Evolutionary conservation across 2,113 vertebrate genomes (phyloP).

Genomic region (Heterotilapia buettikoferi): DNA sequence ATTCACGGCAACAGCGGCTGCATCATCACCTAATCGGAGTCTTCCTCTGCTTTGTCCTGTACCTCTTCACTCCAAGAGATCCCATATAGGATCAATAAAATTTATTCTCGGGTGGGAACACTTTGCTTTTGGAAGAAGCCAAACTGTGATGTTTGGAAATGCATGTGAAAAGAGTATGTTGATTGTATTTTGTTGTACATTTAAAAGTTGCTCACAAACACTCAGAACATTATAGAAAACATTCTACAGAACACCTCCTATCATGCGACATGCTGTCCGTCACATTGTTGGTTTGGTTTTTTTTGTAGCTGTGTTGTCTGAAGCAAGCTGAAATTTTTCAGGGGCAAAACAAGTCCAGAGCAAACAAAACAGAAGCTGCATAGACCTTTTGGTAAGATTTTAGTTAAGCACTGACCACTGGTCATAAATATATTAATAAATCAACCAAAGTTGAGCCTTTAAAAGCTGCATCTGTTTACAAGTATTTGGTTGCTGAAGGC

Average conservation of each 20-base stretch:
- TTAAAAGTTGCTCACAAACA: not conserved
- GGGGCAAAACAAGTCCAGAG: not conserved
- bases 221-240: not conserved
- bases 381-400: not conserved
- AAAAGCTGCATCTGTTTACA: not conserved
- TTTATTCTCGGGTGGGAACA: not conserved
- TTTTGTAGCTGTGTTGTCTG: not conserved
- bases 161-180: not conserved
- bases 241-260: not conserved
- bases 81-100: not conserved
- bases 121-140: not conserved
- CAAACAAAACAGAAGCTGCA: not conserved
- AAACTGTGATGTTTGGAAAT: not conserved
- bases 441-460: slow-evolving; percentile 16
- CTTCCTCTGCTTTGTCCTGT: slow-evolving; percentile 41
- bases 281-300: not conserved
- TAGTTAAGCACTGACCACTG: not conserved
- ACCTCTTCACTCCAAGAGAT: not conserved
- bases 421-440: not conserved
- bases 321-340: not conserved
- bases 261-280: not conserved
- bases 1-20: not conserved
- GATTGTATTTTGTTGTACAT: not conserved
- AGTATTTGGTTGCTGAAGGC: not conserved
- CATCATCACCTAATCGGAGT: slow-evolving; percentile 38